These are phyloP conservation scores for Ophiodon elongatus DNA, from an alignment of 2,113 vertebrate species.

Conservation along the genomic window DNA sequence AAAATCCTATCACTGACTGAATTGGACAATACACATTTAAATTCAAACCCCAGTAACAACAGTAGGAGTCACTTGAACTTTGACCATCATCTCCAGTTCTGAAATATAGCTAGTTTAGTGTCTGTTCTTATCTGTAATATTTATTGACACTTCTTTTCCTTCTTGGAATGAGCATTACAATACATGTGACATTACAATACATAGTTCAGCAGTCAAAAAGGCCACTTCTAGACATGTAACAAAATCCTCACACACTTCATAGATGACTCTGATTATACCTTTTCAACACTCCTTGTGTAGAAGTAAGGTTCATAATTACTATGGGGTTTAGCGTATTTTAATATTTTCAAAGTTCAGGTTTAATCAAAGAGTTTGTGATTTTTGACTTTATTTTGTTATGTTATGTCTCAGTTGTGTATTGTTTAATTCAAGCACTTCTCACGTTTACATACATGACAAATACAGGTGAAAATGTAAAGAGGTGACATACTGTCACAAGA, in stretches of 20 bases:
- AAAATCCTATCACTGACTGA: neutral
- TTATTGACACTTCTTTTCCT: neutral
- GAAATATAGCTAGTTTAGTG: neutral
- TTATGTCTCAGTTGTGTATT: neutral
- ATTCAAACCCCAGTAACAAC: neutral
- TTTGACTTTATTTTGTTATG: neutral
- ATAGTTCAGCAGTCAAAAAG: neutral
- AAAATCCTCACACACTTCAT: neutral
- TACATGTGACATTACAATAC: neutral
- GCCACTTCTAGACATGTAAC: neutral
- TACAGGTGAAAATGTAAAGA: neutral
- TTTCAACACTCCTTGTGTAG: neutral
- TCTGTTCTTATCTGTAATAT: neutral
- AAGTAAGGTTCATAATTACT: neutral
- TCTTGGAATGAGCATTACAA: neutral
- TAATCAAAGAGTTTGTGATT: neutral
- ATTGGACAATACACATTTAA: neutral
- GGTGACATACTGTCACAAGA: neutral
- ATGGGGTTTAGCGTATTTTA: neutral
- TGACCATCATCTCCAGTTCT: neutral
- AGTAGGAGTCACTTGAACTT: neutral
- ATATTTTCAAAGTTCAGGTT: neutral
- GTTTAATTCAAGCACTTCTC: neutral
- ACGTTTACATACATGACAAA: neutral
- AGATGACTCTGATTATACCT: neutral